Percentiles rank a stretch among this genome's conserved stretches.
phyloP scores from a whole-genome alignment of 2,113 vertebrate genomes.

The Peromyscus leucopus region DNA sequence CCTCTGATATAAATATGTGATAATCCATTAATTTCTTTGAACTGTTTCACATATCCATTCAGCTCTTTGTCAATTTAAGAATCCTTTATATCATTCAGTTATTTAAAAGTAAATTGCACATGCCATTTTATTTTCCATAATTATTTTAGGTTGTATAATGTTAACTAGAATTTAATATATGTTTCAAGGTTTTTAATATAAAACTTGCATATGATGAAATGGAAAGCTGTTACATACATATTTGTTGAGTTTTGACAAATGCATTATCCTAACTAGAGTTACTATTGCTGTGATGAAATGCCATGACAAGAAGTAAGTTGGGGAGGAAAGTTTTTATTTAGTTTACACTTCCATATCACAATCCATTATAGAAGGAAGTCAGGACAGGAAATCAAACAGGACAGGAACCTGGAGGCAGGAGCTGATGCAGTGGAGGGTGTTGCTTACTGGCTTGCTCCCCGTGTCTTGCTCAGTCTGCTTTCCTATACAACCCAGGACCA shows the following conservation, averaged over 20 bases:
- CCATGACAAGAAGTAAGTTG: background rate
- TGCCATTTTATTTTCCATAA: background rate
- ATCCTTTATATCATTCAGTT: background rate
- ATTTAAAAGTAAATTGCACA: background rate
- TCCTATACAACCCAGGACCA: background rate
- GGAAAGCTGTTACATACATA: background rate
- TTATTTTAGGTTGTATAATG: background rate
- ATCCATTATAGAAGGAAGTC: background rate
- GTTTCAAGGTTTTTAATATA: background rate
- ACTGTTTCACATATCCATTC: background rate
- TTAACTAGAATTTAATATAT: slow-evolving; percentile 14
- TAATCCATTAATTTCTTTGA: background rate
- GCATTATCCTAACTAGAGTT: too few relatives aligned
- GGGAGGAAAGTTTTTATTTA: background rate
- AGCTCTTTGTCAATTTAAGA: background rate
- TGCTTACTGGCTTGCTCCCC: background rate
- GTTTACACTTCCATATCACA: background rate
- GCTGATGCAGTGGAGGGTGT: background rate
- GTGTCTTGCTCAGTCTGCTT: background rate
- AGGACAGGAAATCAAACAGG: background rate
- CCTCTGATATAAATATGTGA: background rate
- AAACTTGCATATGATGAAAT: background rate
- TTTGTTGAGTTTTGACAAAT: background rate
- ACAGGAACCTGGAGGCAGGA: background rate
- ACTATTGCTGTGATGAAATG: background rate